Evolutionary conservation across 2,797 vertebrate species (phyloP), one percentile per base, ranked within the genome.

Genomic region (Malurus splendens): DNA sequence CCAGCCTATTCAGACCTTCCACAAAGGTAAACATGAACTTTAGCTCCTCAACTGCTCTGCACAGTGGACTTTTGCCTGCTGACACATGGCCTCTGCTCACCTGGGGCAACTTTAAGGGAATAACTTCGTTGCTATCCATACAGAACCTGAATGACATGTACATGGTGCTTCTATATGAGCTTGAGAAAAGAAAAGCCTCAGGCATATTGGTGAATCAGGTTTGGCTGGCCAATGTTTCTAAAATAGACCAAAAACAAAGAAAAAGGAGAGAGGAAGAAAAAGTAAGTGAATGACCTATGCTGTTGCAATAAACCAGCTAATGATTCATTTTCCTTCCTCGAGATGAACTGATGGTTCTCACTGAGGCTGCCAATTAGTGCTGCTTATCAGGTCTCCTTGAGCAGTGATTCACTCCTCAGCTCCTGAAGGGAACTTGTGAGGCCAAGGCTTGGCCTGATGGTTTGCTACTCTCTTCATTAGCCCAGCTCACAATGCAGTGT

Each of bases 1-100:
- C 50, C 77, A 83, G 13, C 25, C 66, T 9, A 3, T 48, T 71
- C 36, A 44, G 18, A 72, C 41, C 44, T 91, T 87, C n/a, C 59
- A 47, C 39, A 36, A 54, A 81, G 52, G 56, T 83, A 95, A 95
- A 95, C 81, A 90, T 74, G 90, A 76, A 94, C 93, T 80, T 93
- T 64, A 87, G 80, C 28, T 94, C 16, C 11, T 66, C 83, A 83
- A 60, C 52, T 3, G 7, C 60, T 79, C 22, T 25, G 60, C 45
- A 56, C 50, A 72, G 2, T 47, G 14, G 73, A 62, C 52, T 87
- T 77, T 38, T 81, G 67, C 44, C 62, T 81, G 56, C 68, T 92
- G 91, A 76, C 67, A 48, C 75, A 12, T 8, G 7, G 30, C 66
- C 67, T 93, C 52, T 64, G 42, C 32, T 87, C 4, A 1, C 20